These are phyloP conservation scores for Eunapius fragilis DNA, from an alignment of 37 sponge, comb jelly and placozoan species.

Conservation along the genomic window DNA sequence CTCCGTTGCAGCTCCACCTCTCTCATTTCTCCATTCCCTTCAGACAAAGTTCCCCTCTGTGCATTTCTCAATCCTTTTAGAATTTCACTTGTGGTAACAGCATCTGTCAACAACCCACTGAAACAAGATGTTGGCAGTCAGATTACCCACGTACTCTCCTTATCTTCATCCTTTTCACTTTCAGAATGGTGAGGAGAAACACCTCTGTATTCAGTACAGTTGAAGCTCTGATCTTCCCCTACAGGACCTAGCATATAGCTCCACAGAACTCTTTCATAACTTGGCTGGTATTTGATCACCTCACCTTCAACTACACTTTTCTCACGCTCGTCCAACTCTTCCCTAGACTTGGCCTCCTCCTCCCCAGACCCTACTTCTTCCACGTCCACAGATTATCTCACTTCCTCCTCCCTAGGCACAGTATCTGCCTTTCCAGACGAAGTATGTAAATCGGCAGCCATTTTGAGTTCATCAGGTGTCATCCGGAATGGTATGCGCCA, in stretches of 20 bases:
- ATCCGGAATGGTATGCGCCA: constrained; percentile 77
- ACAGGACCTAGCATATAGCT: too few relatives aligned
- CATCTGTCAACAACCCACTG: not conserved
- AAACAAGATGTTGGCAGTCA: not conserved
- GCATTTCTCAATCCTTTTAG: not conserved
- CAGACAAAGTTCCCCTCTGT: not conserved
- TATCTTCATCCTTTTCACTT: not conserved
- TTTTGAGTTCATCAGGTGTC: constrained; percentile 36
- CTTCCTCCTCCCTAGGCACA: not conserved
- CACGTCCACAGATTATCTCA: not conserved
- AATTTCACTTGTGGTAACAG: not conserved
- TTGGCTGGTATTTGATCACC: too few relatives aligned
- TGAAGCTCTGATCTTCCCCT: too few relatives aligned
- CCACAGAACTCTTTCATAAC: too few relatives aligned
- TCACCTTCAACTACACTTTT: too few relatives aligned
- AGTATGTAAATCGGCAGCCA: constrained; percentile 8
- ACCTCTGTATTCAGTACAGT: not conserved
- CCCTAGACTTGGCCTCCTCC: not conserved
- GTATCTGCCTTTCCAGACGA: not conserved
- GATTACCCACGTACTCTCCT: not conserved
- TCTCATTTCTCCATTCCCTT: not conserved
- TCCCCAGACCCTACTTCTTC: not conserved
- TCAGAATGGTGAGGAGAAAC: not conserved
- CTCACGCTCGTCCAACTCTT: too few relatives aligned
- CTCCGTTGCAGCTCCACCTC: not conserved